These are phyloP conservation scores for Euphydryas editha DNA, from an alignment of 2,888 invertebrate genomes.

Conservation along the genomic window DNA sequence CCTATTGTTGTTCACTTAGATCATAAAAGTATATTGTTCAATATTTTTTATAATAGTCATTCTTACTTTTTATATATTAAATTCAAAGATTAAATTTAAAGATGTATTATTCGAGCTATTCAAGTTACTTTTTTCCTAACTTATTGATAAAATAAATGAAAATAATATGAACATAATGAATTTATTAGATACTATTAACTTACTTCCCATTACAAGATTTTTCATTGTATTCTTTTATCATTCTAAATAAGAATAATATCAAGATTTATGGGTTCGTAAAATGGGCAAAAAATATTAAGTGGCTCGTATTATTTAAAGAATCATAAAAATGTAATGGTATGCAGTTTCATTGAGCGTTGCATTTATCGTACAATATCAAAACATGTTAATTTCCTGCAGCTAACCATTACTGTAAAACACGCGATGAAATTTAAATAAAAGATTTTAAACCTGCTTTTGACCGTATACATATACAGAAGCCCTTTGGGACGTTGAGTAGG, in stretches of 20 bases:
- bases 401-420: neutral
- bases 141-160: too few species aligned
- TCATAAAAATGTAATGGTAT: too few species aligned
- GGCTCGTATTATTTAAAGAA: neutral
- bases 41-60: conserved; percentile 29
- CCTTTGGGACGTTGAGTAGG: neutral
- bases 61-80: conserved; percentile 18
- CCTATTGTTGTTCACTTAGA: conserved; percentile 48
- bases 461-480: neutral
- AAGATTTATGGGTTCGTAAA: too few species aligned
- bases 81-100: neutral
- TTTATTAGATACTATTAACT: too few species aligned
- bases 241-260: too few species aligned
- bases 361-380: conserved; percentile 1
- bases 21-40: conserved; percentile 33
- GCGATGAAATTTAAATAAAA: neutral
- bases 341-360: neutral
- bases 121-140: too few species aligned
- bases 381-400: conserved; percentile 2
- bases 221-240: too few species aligned
- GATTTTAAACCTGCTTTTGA: neutral
- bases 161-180: too few species aligned
- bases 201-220: too few species aligned
- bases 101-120: neutral
- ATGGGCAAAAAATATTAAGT: too few species aligned